Conservation (phyloP, 2,888 invertebrate genomes). For the Pristionchus japonicus region DNA sequence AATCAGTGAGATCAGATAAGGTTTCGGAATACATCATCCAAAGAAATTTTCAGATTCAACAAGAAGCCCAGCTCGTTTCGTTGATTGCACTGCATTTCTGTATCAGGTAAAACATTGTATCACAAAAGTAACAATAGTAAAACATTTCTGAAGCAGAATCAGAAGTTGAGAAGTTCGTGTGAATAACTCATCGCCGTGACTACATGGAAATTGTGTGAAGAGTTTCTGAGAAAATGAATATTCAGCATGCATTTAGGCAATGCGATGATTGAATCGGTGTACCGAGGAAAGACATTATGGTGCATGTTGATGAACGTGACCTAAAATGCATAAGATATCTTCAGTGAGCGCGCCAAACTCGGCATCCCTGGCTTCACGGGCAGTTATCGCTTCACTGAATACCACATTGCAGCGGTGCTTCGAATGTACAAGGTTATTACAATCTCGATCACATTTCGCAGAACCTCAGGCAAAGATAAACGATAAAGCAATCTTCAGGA, state of each 20-base stretch:
- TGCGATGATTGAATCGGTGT: neutral
- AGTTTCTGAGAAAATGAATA: too few relatives aligned
- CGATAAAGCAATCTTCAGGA: neutral
- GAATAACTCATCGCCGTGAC: too few relatives aligned
- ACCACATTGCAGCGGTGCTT: neutral
- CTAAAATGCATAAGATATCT: neutral
- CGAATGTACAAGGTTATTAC: neutral
- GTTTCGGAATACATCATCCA: neutral
- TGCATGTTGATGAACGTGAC: neutral
- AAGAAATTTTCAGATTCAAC: slow-evolving; percentile 28
- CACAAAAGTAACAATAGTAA: too few relatives aligned
- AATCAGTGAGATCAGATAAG: too few relatives aligned
- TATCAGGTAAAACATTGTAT: neutral
- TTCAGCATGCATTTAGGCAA: neutral
- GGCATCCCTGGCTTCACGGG: slow-evolving; percentile 34
- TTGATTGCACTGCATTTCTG: slow-evolving; percentile 31
- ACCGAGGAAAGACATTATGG: neutral
- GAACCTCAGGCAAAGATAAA: neutral
- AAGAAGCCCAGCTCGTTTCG: slow-evolving; percentile 36
- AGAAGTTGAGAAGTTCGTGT: too few relatives aligned
- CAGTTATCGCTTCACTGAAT: slow-evolving; percentile 38
- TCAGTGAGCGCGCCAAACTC: neutral
- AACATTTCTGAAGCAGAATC: too few relatives aligned
- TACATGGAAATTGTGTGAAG: too few relatives aligned
- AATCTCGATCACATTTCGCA: neutral